A percentile compares a stretch with the other conserved stretches of the same genome.
These are phyloP conservation scores for Lasius fuliginosus DNA, from an alignment of 2,888 invertebrate genomes.

Conservation along the genomic window DNA sequence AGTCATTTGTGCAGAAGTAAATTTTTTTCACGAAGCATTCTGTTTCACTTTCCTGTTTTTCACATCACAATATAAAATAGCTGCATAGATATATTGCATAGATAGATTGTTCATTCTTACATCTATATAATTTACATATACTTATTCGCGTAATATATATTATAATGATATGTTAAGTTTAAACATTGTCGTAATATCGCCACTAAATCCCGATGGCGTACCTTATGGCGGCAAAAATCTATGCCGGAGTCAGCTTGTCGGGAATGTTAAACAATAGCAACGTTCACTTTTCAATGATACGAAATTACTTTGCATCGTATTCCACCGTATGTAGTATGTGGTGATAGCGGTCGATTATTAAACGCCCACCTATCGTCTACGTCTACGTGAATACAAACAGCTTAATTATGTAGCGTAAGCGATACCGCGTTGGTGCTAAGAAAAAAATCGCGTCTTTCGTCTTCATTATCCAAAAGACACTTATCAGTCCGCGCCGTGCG, in stretches of 20 bases:
- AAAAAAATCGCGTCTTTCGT: slow-evolving; percentile 40
- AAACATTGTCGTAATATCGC: slow-evolving; percentile 29
- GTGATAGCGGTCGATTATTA: slow-evolving; percentile 51
- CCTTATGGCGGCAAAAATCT: slow-evolving; percentile 20
- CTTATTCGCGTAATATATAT: slow-evolving; percentile 12
- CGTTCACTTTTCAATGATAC: slow-evolving; percentile 56
- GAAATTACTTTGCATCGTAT: slow-evolving; percentile 37
- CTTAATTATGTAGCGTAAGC: slow-evolving; percentile 55
- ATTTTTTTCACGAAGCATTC: not conserved
- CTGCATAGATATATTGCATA: not conserved
- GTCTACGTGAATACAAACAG: slow-evolving; percentile 49
- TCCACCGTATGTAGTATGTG: slow-evolving; percentile 17
- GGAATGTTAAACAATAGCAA: slow-evolving; percentile 44
- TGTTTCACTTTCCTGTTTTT: not conserved
- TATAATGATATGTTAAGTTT: slow-evolving; percentile 42
- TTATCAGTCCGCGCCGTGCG: slow-evolving; percentile 37
- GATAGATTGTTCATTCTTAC: not conserved
- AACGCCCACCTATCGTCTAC: slow-evolving; percentile 43
- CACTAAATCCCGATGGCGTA: not conserved
- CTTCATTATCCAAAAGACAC: slow-evolving; percentile 52
- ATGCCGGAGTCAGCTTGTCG: slow-evolving; percentile 8
- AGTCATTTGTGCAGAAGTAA: not conserved
- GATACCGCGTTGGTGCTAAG: slow-evolving; percentile 29
- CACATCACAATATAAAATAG: not conserved
- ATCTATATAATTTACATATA: slow-evolving; percentile 20